Evolutionary conservation across 2,113 vertebrate species (phyloP).

Genomic region (Lipotes vexillifer): DNA sequence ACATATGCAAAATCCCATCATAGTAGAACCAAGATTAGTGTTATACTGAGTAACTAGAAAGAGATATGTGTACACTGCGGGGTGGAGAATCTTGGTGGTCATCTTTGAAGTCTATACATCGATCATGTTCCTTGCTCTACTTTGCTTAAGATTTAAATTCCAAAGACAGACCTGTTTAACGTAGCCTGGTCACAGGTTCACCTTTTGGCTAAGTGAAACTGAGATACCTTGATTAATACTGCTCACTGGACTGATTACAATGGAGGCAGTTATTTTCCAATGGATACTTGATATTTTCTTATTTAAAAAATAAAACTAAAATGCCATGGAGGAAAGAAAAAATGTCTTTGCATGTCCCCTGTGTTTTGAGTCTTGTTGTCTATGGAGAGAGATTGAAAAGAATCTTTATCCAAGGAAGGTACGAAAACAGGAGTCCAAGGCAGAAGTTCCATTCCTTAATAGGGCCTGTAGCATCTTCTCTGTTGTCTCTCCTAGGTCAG

Average conservation of each 20-base stretch:
- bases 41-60: not conserved
- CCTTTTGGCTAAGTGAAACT: not conserved
- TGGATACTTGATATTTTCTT: not conserved
- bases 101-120: not conserved
- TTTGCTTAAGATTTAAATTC: not conserved
- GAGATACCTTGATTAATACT: not conserved
- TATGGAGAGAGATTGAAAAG: not conserved
- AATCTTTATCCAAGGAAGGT: not conserved
- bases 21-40: not conserved
- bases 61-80: not conserved
- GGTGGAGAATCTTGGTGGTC: not conserved
- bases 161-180: not conserved
- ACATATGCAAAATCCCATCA: not conserved
- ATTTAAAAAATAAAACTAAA: not conserved
- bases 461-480: not conserved
- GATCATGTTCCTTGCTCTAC: not conserved
- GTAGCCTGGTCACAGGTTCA: not conserved
- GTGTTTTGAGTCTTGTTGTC: not conserved
- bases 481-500: not conserved
- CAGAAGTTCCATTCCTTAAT: not conserved
- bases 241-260: not conserved
- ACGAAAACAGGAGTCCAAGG: not conserved
- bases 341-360: not conserved
- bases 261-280: not conserved
- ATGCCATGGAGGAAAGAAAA: not conserved